Evolutionary conservation across 2,797 vertebrate species (phyloP), one percentile per base, ranked within the genome.

Genomic region (Anabacerthia variegaticeps): DNA sequence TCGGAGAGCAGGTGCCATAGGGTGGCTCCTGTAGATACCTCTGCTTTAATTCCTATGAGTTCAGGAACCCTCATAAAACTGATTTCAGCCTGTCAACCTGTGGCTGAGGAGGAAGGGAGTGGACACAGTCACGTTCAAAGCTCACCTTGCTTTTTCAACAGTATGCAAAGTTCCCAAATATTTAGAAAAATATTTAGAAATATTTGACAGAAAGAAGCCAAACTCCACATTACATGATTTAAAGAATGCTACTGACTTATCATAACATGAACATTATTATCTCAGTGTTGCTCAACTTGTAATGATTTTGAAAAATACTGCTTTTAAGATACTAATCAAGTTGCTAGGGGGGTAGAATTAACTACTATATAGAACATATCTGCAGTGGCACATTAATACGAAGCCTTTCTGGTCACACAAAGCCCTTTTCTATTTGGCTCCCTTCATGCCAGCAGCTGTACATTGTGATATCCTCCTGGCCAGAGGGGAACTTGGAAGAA

Each of bases 401-500:
- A 78, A 92, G 58, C 28, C 23, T 68, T 85, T 61, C 5, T 28
- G 43, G 30, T 19, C 48, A 36, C 16, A 44, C 41, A 82, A 71
- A 92, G 26, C 44, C 41, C 75, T 84, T 83, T 79, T 39, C 39
- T 55, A 6, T 39, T 49, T 71, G 36, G 20, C 37, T 36, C 68
- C 30, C 34, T 72, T 65, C 34, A 8, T 28, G n/a, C 32, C 51
- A 58, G 58, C 30, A 58, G 21, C 36, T 68, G 72, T 62, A 41
- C 82, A n/a, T 32, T 83, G 71, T 72, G 59, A 88, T 85, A 66
- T 18, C 85, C 93, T 93, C 79, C 80, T 74, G 94, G 56, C 61
- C 73, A 77, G 69, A 94, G 78, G 46, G 44, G 88, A 96, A 79
- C 76, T 95, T 94, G 2, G 12, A 59, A 90, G 63, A 96, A 24